phyloP scores from a whole-genome alignment of 2,888 invertebrate genomes.

The Germaria angustata region DNA sequence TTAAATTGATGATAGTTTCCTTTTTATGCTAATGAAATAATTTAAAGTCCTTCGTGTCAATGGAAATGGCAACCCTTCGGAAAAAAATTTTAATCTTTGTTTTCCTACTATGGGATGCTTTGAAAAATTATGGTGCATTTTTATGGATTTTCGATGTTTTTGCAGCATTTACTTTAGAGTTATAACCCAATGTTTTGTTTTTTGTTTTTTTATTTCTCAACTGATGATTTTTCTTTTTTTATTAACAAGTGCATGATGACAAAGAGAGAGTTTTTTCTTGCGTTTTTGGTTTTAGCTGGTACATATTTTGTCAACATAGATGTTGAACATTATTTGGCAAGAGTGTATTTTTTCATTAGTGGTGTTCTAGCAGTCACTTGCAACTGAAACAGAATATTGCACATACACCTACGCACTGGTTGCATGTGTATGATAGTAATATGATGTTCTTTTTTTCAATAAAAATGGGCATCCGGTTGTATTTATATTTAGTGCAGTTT shows the following conservation, averaged over 20 bases:
- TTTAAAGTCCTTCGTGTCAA: too few relatives aligned
- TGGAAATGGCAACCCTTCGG: conserved; percentile 17
- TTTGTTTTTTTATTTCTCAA: conserved; percentile 38
- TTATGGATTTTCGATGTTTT: conserved; percentile 80
- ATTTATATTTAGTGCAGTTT: conserved; percentile 57
- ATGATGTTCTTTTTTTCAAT: conserved; percentile 61
- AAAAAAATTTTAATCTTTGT: not conserved
- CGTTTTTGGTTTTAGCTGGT: conserved; percentile 22
- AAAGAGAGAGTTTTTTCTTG: conserved; percentile 61
- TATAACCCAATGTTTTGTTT: conserved; percentile 57
- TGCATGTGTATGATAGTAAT: conserved; percentile 53
- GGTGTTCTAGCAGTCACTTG: conserved; percentile 39
- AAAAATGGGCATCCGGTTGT: conserved; percentile 71
- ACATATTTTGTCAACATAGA: conserved; percentile 54
- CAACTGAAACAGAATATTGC: conserved; percentile 37
- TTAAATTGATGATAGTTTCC: too few relatives aligned
- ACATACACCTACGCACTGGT: conserved; percentile 48
- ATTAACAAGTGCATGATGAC: conserved; percentile 67
- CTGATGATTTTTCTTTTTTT: conserved; percentile 68
- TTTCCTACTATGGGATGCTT: conserved; percentile 48
- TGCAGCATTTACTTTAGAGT: conserved; percentile 71
- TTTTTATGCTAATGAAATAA: too few relatives aligned
- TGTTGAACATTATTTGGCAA: conserved; percentile 39
- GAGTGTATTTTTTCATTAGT: not conserved
- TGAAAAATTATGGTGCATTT: conserved; percentile 80